A percentile compares a stretch with the other conserved stretches of the same genome.
Evolutionary conservation across 2,888 invertebrate species (phyloP).

Genomic region (Macrophya annulata): DNA sequence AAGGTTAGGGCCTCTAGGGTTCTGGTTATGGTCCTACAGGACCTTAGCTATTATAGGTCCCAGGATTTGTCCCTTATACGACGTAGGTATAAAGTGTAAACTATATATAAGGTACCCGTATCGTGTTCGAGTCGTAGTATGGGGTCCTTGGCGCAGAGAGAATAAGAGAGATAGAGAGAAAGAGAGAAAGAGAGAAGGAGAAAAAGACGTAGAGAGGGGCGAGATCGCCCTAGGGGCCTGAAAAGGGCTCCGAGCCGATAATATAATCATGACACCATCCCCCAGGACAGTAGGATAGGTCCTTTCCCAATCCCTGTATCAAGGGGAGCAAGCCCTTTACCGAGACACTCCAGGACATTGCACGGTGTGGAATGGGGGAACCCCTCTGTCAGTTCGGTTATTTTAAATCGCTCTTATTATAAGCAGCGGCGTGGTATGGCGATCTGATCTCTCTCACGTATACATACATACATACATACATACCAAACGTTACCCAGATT

Average conservation of each 20-base stretch:
- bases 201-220: conserved; percentile 18
- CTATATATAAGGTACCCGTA: conserved; percentile 21
- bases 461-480: not conserved
- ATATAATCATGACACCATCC: conserved; percentile 56
- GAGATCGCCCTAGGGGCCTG: conserved; percentile 37
- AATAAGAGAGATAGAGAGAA: conserved; percentile 39
- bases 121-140: conserved; percentile 5
- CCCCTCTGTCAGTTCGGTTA: conserved; percentile 30
- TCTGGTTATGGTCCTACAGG: not conserved
- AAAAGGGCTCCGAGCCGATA: conserved; percentile 51
- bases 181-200: conserved; percentile 50
- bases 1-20: not conserved
- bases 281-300: conserved; percentile 37
- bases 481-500: not conserved
- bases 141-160: conserved; percentile 33
- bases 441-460: conserved; percentile 10
- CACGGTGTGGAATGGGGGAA: not conserved
- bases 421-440: not conserved
- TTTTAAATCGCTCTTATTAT: conserved; percentile 37
- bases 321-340: conserved; percentile 29
- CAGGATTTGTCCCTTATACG: conserved; percentile 18
- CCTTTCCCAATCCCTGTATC: conserved; percentile 26
- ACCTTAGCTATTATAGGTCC: conserved; percentile 23
- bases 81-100: conserved; percentile 27
- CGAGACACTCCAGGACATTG: conserved; percentile 47